These are phyloP conservation scores for Spisula subtruncata DNA, from an alignment of 2,888 invertebrate species.

Conservation along the genomic window DNA sequence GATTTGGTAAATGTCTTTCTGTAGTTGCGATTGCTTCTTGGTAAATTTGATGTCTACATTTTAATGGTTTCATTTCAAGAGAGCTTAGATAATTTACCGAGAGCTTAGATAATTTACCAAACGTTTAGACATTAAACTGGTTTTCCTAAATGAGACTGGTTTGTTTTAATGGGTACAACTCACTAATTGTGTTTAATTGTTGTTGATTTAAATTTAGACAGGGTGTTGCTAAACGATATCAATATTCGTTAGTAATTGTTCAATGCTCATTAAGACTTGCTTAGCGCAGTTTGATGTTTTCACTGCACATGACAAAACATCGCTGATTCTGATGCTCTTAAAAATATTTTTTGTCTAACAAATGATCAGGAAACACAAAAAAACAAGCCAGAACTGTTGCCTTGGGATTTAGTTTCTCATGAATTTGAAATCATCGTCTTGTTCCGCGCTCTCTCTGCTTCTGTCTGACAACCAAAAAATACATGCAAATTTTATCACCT, in stretches of 20 bases:
- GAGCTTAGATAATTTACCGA: neutral
- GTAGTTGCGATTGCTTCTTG: too few relatives aligned
- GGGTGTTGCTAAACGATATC: neutral
- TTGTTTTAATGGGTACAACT: neutral
- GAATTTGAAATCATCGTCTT: conserved; percentile 35
- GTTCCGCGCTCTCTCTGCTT: neutral
- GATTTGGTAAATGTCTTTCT: too few relatives aligned
- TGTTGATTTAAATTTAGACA: neutral
- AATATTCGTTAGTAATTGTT: conserved; percentile 20
- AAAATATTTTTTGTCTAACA: neutral
- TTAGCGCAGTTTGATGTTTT: neutral
- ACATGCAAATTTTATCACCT: conserved; percentile 29
- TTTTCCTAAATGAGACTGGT: conserved; percentile 1
- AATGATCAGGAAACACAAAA: conserved; percentile 7
- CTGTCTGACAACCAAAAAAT: conserved; percentile 6
- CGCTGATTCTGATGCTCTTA: conserved; percentile 5
- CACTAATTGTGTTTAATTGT: neutral
- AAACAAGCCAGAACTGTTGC: conserved; percentile 18
- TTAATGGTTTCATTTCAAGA: neutral
- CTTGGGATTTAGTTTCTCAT: conserved; percentile 22
- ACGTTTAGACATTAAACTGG: neutral
- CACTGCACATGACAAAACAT: neutral
- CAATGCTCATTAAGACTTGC: neutral
- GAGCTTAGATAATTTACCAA: neutral
- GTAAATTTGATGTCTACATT: conserved; percentile 5